Conservation (phyloP, 2,797 vertebrate genomes). For the Sus cebifrons region DNA sequence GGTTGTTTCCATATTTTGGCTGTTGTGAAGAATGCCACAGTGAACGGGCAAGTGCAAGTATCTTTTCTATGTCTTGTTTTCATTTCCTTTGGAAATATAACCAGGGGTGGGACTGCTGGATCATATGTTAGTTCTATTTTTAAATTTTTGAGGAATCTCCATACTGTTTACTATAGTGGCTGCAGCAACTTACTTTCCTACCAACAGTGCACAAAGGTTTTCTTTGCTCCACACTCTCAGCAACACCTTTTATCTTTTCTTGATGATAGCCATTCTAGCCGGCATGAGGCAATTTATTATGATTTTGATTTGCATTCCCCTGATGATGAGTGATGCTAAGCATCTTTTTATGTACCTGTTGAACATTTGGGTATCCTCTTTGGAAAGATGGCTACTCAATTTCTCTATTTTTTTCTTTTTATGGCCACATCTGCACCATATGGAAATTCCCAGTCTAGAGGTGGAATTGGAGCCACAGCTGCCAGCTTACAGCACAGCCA, state of each 20-base stretch:
- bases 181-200: neutral
- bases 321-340: neutral
- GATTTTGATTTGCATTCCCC: neutral
- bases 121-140: too few relatives aligned
- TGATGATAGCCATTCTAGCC: neutral
- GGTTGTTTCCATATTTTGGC: neutral
- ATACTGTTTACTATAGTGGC: neutral
- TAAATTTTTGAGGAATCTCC: too few relatives aligned
- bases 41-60: neutral
- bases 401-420: neutral
- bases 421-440: too few relatives aligned
- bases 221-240: neutral
- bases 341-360: neutral
- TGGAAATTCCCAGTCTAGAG: too few relatives aligned
- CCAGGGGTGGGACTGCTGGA: neutral
- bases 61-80: neutral
- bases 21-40: neutral
- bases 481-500: too few relatives aligned
- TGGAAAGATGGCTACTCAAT: neutral
- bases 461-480: too few relatives aligned
- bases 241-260: too few relatives aligned
- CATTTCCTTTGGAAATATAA: neutral
- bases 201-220: neutral
- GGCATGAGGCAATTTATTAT: neutral
- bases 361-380: neutral